Percentiles rank a stretch among this genome's conserved stretches.
Evolutionary conservation across 2,113 vertebrate genomes (phyloP).

Genomic region (Vidua macroura): DNA sequence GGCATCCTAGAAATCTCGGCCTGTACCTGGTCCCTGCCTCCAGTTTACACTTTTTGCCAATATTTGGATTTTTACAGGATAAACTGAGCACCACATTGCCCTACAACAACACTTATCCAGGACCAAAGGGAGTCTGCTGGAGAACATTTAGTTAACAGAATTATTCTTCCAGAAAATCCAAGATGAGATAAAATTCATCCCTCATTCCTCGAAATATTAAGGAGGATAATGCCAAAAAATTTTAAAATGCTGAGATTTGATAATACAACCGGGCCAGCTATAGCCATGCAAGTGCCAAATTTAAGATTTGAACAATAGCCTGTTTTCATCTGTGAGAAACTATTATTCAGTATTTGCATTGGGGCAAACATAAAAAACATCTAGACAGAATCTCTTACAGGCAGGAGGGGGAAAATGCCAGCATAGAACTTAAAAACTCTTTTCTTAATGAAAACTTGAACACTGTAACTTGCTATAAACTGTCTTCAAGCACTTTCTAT

Average conservation of each 20-base stretch:
- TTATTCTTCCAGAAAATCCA: constrained; percentile 35
- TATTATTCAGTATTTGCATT: constrained; percentile 40
- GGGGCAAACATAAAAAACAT: constrained; percentile 38
- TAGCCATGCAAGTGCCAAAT: constrained; percentile 12
- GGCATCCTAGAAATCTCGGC: neutral
- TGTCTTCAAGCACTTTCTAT: neutral
- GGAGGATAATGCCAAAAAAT: constrained; percentile 36
- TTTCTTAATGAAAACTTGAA: constrained; percentile 11
- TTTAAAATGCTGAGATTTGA: constrained; percentile 35
- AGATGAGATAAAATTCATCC: constrained; percentile 7
- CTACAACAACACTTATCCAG: neutral
- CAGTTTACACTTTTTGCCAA: neutral
- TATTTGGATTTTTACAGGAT: constrained; percentile 28
- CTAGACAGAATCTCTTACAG: constrained; percentile 37
- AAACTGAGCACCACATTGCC: neutral
- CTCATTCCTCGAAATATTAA: constrained; percentile 49
- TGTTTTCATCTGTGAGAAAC: constrained; percentile 26
- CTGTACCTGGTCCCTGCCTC: fast-evolving
- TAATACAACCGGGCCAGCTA: neutral
- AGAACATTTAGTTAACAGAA: neutral
- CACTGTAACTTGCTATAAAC: neutral
- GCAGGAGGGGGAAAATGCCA: constrained; percentile 18
- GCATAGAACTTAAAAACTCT: neutral
- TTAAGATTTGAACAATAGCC: constrained; percentile 55
- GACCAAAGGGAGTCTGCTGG: neutral